These are phyloP conservation scores for Himalopsyche japonica DNA, from an alignment of 2,888 invertebrate genomes.

Conservation along the genomic window DNA sequence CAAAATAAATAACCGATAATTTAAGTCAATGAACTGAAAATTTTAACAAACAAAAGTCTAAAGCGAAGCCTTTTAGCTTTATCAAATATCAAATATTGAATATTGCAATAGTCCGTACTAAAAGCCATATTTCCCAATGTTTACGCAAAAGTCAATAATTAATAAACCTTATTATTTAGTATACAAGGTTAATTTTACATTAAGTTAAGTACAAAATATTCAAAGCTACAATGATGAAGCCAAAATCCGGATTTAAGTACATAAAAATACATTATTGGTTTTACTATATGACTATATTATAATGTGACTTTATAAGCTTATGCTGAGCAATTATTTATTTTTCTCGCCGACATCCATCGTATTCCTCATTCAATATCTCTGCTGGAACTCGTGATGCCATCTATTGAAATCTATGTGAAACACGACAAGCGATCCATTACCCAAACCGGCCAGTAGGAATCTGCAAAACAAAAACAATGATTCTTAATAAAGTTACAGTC, in stretches of 20 bases:
- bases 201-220: constrained; percentile 28
- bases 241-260: constrained; percentile 29
- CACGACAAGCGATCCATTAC: constrained; percentile 96
- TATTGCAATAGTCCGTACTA: constrained; percentile 26
- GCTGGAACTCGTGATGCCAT: constrained; percentile 96
- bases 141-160: constrained; percentile 6
- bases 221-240: constrained; percentile 28
- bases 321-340: constrained; percentile 35
- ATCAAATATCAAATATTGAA: not conserved
- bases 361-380: constrained; percentile 69
- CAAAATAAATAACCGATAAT: too few species aligned
- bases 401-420: constrained; percentile 99
- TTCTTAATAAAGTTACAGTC: not conserved
- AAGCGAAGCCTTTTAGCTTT: not conserved
- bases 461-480: constrained; percentile 58
- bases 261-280: constrained; percentile 29
- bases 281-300: constrained; percentile 26
- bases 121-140: constrained; percentile 4
- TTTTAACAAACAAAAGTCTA: too few species aligned
- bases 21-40: too few species aligned
- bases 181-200: not conserved
- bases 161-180: not conserved
- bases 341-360: not conserved
- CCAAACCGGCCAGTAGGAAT: constrained; percentile 94
- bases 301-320: constrained; percentile 32